Percentiles rank a stretch among this genome's conserved stretches.
Conservation (phyloP, 2,797 vertebrate species). For the Darevskia mixta region DNA sequence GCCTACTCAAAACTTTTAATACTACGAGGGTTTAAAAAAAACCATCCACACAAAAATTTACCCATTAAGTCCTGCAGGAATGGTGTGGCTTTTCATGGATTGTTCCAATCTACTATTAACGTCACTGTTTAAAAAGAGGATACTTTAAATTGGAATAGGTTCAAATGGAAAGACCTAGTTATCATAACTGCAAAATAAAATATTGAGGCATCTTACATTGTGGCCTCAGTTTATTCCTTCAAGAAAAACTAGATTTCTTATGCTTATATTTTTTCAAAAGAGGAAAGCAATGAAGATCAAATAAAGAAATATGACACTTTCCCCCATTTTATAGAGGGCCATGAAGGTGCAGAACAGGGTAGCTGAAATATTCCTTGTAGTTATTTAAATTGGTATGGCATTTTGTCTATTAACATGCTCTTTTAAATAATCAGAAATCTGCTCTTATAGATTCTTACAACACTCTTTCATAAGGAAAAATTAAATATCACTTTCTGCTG, state of each 20-base stretch:
- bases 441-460: no score
- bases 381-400: background rate
- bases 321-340: no score
- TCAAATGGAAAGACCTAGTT: conserved; percentile 9
- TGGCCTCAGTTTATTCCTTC: conserved; percentile 24
- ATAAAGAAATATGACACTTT: background rate
- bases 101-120: conserved; percentile 15
- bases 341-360: background rate
- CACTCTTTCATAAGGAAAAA: background rate
- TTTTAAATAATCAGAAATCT: no score
- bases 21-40: conserved; percentile 15
- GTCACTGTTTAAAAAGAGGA: conserved; percentile 44
- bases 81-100: conserved; percentile 32
- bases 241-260: conserved; percentile 18
- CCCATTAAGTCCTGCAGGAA: conserved; percentile 14
- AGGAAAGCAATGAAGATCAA: background rate
- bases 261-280: background rate
- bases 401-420: background rate
- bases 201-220: background rate
- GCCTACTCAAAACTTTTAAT: conserved; percentile 47
- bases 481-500: background rate
- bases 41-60: background rate
- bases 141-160: conserved; percentile 22
- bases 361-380: background rate
- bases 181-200: conserved; percentile 3